A percentile compares a stretch with the other conserved stretches of the same genome.
Evolutionary conservation across 2,888 invertebrate genomes (phyloP).

Genomic region (Oegoconia quadripuncta): DNA sequence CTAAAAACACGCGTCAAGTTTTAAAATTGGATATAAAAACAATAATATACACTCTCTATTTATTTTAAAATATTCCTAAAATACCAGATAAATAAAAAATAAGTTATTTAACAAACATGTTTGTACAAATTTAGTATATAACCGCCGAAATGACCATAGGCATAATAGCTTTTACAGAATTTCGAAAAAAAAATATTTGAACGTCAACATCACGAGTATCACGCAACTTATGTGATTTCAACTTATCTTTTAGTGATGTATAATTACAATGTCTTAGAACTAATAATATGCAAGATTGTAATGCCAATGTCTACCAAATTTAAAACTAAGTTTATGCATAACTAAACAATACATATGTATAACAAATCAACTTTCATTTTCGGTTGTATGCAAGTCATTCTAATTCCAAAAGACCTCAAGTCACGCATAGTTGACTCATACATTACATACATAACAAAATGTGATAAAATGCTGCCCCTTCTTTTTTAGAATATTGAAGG

Average conservation of each 20-base stretch:
- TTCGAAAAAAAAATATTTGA: slow-evolving; percentile 12
- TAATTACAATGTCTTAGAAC: slow-evolving; percentile 17
- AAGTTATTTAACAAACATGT: slow-evolving; percentile 52
- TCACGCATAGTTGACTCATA: too few species aligned
- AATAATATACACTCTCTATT: slow-evolving; percentile 32
- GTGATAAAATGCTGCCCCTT: slow-evolving; percentile 21
- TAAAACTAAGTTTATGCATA: slow-evolving; percentile 24
- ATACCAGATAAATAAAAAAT: slow-evolving; percentile 59
- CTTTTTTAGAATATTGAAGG: not conserved
- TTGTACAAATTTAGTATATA: slow-evolving; percentile 45
- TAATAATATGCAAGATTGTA: slow-evolving; percentile 34
- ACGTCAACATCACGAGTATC: slow-evolving; percentile 12
- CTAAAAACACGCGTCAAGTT: too few species aligned
- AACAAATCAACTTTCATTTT: too few species aligned
- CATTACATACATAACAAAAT: slow-evolving; percentile 30
- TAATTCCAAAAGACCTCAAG: too few species aligned
- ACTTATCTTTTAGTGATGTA: slow-evolving; percentile 18
- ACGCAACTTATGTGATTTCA: slow-evolving; percentile 12
- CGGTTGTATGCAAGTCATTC: too few species aligned
- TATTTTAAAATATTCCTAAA: slow-evolving; percentile 53
- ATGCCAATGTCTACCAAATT: slow-evolving; percentile 27
- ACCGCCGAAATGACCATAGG: slow-evolving; percentile 44
- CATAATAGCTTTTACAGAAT: slow-evolving; percentile 16
- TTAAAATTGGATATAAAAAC: not conserved
- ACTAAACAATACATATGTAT: too few species aligned